phyloP scores from a whole-genome alignment of 2,113 vertebrate species.

The Antechinus stuartii region DNA sequence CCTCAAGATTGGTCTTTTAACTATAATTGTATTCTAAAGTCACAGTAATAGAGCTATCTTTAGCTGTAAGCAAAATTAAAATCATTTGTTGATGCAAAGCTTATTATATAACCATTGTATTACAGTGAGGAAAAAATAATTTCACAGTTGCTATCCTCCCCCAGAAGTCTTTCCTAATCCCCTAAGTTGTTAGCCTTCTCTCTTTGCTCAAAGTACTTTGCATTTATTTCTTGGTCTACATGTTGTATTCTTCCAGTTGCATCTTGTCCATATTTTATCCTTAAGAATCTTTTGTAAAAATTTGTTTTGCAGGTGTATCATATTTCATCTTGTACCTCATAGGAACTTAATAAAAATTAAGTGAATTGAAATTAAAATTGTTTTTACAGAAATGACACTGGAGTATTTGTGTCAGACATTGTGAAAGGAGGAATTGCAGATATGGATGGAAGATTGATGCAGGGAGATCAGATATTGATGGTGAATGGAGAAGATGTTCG shows the following conservation, averaged over 20 bases:
- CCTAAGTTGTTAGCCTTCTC: not conserved
- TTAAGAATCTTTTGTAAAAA: not conserved
- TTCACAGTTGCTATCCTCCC: not conserved
- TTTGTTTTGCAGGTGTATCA: not conserved
- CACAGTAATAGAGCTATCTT: not conserved
- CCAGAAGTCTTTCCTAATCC: not conserved
- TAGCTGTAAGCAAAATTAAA: conserved; percentile 9
- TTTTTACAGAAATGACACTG: conserved; percentile 91
- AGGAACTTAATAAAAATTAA: not conserved
- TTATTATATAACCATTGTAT: conserved; percentile 24
- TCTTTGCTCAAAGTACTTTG: not conserved
- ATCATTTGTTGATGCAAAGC: not conserved
- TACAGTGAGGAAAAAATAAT: not conserved
- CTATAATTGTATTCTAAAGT: not conserved
- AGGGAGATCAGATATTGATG: conserved; percentile 96
- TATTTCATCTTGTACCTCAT: not conserved
- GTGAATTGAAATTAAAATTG: conserved; percentile 15
- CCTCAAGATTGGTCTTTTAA: conserved; percentile 4
- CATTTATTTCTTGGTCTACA: not conserved
- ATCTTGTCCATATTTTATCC: not conserved
- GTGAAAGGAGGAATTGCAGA: conserved; percentile 96
- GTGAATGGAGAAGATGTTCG: conserved; percentile 96
- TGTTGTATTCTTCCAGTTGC: not conserved
- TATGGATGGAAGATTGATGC: conserved; percentile 91
- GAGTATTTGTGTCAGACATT: conserved; percentile 98